phyloP scores from a whole-genome alignment of 2,113 vertebrate species.

The Ctenomys sociabilis region DNA sequence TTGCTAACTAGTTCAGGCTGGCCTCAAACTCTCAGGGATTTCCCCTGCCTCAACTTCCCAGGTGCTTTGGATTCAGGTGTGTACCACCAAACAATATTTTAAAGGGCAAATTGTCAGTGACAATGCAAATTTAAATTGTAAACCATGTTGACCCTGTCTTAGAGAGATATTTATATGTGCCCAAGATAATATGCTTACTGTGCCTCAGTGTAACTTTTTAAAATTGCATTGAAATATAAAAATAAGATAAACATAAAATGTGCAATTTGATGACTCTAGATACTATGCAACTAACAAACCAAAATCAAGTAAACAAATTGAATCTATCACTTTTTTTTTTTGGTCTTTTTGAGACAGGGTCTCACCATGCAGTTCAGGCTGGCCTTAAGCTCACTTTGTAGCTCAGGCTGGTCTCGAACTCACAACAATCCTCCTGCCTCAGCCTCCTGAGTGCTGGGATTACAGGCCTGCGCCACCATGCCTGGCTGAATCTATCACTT shows the following conservation, averaged over 20 bases:
- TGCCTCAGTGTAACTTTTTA: neutral
- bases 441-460: too few relatives aligned
- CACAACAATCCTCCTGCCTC: too few relatives aligned
- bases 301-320: neutral
- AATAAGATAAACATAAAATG: constrained; percentile 10
- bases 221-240: neutral
- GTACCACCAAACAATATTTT: neutral
- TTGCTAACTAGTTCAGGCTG: neutral
- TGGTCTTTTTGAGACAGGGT: too few relatives aligned
- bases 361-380: too few relatives aligned
- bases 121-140: neutral
- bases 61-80: neutral
- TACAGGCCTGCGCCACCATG: too few relatives aligned
- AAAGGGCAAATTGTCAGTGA: neutral
- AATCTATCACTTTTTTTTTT: neutral
- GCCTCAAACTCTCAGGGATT: neutral
- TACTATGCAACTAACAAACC: neutral
- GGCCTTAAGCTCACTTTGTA: too few relatives aligned
- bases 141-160: neutral
- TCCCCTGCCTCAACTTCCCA: neutral
- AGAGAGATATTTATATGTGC: neutral
- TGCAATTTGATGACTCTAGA: neutral
- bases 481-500: neutral
- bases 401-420: too few relatives aligned
- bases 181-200: neutral